A percentile compares a stretch with the other conserved stretches of the same genome.
These are phyloP conservation scores for Misgurnus anguillicaudatus DNA, from an alignment of 2,113 vertebrate species.

Conservation along the genomic window DNA sequence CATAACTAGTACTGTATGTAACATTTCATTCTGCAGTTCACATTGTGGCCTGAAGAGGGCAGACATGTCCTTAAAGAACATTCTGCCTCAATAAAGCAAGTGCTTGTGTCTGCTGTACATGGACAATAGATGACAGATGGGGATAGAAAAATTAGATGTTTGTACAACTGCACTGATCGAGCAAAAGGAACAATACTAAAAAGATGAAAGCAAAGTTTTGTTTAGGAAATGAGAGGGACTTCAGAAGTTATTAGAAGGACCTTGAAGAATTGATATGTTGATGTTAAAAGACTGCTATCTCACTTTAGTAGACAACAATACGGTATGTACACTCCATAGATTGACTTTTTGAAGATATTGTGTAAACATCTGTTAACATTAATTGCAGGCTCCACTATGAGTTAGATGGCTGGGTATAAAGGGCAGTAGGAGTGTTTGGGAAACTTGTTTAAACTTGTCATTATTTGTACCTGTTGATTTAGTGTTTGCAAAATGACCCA, in stretches of 20 bases:
- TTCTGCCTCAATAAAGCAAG: not conserved
- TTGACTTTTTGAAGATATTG: too few relatives aligned
- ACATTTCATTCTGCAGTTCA: conserved; percentile 3
- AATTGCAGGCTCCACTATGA: not conserved
- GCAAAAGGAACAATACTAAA: not conserved
- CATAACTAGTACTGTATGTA: too few relatives aligned
- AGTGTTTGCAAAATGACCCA: too few relatives aligned
- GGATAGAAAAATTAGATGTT: not conserved
- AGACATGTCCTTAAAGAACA: not conserved
- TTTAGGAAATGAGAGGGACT: too few relatives aligned
- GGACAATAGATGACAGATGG: conserved; percentile 6
- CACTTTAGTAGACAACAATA: too few relatives aligned
- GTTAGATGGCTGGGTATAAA: not conserved
- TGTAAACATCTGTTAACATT: too few relatives aligned
- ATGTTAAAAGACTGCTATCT: too few relatives aligned
- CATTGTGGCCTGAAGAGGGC: conserved; percentile 37
- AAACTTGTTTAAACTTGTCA: not conserved
- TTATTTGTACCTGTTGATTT: too few relatives aligned
- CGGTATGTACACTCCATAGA: too few relatives aligned
- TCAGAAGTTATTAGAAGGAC: too few relatives aligned
- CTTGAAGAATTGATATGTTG: too few relatives aligned
- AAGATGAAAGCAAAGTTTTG: not conserved
- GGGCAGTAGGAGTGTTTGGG: not conserved
- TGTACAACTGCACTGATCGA: not conserved
- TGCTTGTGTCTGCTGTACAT: conserved; percentile 22